Conservation (phyloP, 2,888 invertebrate genomes). For the Pecten maximus region DNA sequence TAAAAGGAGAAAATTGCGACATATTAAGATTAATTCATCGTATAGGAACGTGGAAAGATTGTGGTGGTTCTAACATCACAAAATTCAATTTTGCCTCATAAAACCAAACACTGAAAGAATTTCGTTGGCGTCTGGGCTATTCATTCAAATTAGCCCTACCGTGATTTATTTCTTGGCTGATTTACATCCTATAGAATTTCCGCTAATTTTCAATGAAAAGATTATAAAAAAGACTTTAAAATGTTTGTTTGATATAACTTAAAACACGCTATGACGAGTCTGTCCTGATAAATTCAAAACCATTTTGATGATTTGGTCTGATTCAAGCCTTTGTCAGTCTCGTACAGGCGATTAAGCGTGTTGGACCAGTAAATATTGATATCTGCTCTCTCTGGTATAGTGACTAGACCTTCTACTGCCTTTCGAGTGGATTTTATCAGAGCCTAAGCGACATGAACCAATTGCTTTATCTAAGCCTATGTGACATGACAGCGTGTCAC, state of each 20-base stretch:
- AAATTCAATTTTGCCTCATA: conserved; percentile 1
- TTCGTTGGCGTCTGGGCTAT: background rate
- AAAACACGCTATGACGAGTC: background rate
- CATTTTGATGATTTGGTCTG: background rate
- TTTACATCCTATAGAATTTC: background rate
- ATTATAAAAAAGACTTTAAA: background rate
- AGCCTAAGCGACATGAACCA: conserved; percentile 21
- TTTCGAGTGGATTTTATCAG: background rate
- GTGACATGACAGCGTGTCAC: conserved; percentile 6
- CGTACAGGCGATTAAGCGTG: background rate
- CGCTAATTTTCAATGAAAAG: conserved; percentile 18
- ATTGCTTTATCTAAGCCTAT: background rate
- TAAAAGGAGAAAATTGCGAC: background rate
- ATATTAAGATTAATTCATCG: background rate
- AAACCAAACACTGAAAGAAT: background rate
- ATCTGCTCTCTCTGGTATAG: conserved; percentile 13
- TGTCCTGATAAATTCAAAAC: background rate
- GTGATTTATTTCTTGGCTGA: background rate
- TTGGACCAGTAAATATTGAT: background rate
- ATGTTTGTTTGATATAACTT: background rate
- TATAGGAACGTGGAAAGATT: background rate
- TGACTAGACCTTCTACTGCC: background rate
- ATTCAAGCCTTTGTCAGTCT: background rate
- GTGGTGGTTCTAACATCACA: background rate
- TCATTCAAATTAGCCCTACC: background rate